Evolutionary conservation across 2,797 vertebrate genomes (phyloP).

Genomic region (Tapera naevia): DNA sequence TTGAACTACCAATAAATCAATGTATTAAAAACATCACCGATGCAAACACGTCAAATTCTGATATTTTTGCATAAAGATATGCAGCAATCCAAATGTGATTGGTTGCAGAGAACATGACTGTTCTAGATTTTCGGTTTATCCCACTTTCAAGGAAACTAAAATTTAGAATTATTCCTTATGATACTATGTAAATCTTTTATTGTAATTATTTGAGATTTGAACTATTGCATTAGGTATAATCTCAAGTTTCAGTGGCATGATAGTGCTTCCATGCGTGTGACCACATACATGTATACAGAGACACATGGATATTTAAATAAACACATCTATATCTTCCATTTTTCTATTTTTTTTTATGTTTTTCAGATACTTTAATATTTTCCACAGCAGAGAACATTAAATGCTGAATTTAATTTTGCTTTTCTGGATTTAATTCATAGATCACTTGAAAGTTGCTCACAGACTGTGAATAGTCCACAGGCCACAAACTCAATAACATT

Average conservation of each 20-base stretch:
- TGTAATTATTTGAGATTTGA: background rate
- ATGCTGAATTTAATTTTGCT: background rate
- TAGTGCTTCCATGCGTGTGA: background rate
- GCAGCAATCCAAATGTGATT: background rate
- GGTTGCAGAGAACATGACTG: background rate
- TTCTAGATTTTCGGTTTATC: background rate
- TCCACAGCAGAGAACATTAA: background rate
- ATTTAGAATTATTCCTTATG: background rate
- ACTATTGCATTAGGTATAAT: background rate
- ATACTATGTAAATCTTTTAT: background rate
- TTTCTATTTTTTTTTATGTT: background rate
- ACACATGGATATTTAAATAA: background rate
- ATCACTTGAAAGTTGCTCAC: background rate
- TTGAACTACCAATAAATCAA: background rate
- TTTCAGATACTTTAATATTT: background rate
- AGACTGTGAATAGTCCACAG: background rate
- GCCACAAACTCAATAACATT: background rate
- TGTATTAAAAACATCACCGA: background rate
- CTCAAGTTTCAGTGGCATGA: background rate
- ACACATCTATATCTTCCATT: background rate
- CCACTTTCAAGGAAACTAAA: background rate
- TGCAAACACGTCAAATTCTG: background rate
- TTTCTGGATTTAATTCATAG: background rate
- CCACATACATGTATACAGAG: background rate
- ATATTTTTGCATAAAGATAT: background rate